phyloP scores from a whole-genome alignment of 92 coral and sea anemone species.

The Pocillopora grandis region DNA sequence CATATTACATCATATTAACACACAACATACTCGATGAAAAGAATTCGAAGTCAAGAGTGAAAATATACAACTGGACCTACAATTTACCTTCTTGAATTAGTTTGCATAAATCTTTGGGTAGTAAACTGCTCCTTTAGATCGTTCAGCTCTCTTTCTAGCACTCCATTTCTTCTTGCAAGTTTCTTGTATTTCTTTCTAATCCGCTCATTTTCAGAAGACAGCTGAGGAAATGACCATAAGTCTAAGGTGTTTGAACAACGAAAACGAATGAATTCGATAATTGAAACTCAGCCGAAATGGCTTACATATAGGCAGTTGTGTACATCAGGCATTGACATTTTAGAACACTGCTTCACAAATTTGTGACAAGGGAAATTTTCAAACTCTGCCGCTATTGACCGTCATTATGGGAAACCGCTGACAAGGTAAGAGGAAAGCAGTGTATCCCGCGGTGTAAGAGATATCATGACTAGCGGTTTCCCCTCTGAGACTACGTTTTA shows the following conservation, averaged over 20 bases:
- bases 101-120: conserved; percentile 42
- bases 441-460: neutral
- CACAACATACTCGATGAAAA: neutral
- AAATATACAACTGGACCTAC: neutral
- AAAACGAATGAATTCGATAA: neutral
- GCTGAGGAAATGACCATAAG: conserved; percentile 36
- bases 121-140: conserved; percentile 57
- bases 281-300: neutral
- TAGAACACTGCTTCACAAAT: neutral
- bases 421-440: neutral
- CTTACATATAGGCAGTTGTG: conserved; percentile 83
- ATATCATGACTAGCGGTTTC: neutral
- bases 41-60: neutral
- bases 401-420: conserved; percentile 42
- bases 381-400: conserved; percentile 38
- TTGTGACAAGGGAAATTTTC: neutral
- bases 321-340: conserved; percentile 71
- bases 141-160: conserved; percentile 72
- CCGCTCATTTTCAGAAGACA: conserved; percentile 85
- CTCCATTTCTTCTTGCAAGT: conserved; percentile 66
- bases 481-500: neutral
- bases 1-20: too few relatives aligned
- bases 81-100: conserved; percentile 55
- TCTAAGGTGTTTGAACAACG: neutral
- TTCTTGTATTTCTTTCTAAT: conserved; percentile 77